Evolutionary conservation across 2,888 invertebrate species (phyloP).

Genomic region (Cheilosia variabilis): DNA sequence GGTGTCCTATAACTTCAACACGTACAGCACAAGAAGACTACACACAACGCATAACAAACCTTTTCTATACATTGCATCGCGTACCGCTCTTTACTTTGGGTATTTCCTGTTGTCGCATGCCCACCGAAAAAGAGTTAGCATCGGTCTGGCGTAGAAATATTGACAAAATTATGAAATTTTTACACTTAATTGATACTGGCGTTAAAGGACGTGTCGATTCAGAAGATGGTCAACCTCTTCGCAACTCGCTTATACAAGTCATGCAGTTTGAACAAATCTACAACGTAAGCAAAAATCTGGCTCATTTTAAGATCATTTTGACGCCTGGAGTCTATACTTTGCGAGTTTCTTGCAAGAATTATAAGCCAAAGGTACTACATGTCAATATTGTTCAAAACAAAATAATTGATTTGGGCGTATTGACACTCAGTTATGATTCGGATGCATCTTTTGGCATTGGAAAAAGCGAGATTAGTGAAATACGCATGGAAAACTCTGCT

Average conservation of each 20-base stretch:
- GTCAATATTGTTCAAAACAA: constrained; percentile 79
- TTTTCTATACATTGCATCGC: constrained; percentile 86
- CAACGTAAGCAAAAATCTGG: constrained; percentile 88
- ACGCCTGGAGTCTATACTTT: constrained; percentile 88
- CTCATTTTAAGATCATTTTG: constrained; percentile 89
- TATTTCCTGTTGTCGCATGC: constrained; percentile 93
- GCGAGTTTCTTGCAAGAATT: constrained; percentile 86
- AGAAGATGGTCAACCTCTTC: constrained; percentile 86
- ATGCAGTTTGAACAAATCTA: constrained; percentile 84
- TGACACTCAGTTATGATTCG: constrained; percentile 76
- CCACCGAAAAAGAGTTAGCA: constrained; percentile 87
- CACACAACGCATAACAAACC: constrained; percentile 85
- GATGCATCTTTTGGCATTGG: constrained; percentile 76
- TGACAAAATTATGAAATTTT: constrained; percentile 86
- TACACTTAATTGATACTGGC: constrained; percentile 87
- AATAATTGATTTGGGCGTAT: constrained; percentile 78
- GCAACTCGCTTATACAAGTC: constrained; percentile 89
- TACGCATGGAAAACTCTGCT: constrained; percentile 36
- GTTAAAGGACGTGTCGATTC: constrained; percentile 89
- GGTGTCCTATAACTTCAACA: constrained; percentile 79
- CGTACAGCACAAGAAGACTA: constrained; percentile 79
- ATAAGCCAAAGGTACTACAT: constrained; percentile 84
- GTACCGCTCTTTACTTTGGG: constrained; percentile 89
- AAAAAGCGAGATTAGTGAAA: constrained; percentile 77
- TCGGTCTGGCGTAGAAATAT: constrained; percentile 89